These are phyloP conservation scores for Diarsia dahlii DNA, from an alignment of 2,888 invertebrate genomes.

Conservation along the genomic window DNA sequence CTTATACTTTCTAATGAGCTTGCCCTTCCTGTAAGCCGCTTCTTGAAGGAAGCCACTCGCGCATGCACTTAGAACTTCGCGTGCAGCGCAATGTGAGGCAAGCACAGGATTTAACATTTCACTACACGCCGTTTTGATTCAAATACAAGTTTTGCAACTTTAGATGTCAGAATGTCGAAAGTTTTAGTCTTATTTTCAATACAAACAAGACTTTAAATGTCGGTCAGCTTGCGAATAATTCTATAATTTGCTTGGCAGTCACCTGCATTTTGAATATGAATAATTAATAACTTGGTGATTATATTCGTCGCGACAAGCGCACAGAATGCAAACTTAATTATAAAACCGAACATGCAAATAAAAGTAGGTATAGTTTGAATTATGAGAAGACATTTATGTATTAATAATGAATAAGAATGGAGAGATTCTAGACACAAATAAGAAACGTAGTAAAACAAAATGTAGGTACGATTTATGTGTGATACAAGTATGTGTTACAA, in stretches of 20 bases:
- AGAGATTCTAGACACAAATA: background rate
- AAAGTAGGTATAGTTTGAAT: background rate
- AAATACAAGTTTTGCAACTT: slow-evolving; percentile 62
- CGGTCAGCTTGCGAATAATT: slow-evolving; percentile 62
- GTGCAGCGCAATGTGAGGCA: slow-evolving; percentile 56
- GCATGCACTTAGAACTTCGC: slow-evolving; percentile 70
- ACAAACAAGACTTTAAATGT: slow-evolving; percentile 61
- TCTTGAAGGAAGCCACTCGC: slow-evolving; percentile 73
- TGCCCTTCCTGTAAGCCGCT: slow-evolving; percentile 76
- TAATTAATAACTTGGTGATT: slow-evolving; percentile 40
- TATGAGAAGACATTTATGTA: background rate
- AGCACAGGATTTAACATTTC: slow-evolving; percentile 64
- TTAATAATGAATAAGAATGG: background rate
- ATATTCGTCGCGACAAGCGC: slow-evolving; percentile 21
- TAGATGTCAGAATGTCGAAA: slow-evolving; percentile 54
- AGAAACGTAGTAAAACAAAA: background rate
- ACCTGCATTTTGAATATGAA: slow-evolving; percentile 51
- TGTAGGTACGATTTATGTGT: background rate
- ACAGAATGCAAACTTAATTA: slow-evolving; percentile 31
- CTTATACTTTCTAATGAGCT: slow-evolving; percentile 81
- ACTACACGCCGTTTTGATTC: slow-evolving; percentile 57
- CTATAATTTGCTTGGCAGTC: slow-evolving; percentile 53
- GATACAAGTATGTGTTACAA: slow-evolving; percentile 16
- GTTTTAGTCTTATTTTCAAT: slow-evolving; percentile 60
- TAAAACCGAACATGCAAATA: slow-evolving; percentile 15